Conservation (phyloP, 2,888 invertebrate genomes). For the Apantesis nais region DNA sequence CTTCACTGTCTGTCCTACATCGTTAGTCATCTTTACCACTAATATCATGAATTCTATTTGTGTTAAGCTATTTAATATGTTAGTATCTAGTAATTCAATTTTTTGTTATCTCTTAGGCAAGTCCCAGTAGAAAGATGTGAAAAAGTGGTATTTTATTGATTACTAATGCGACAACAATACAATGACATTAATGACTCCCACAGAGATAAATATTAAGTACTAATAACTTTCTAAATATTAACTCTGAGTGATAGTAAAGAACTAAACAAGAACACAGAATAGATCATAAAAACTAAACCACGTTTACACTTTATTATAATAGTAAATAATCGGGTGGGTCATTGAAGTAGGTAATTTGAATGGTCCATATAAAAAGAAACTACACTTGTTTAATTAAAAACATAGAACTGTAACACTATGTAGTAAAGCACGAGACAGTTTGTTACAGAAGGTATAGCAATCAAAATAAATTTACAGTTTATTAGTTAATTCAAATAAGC, state of each 20-base stretch:
- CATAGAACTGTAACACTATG: too few species aligned
- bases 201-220: background rate
- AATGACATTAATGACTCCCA: background rate
- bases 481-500: too few species aligned
- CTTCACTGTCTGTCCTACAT: background rate
- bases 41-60: background rate
- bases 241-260: background rate
- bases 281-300: background rate
- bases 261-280: background rate
- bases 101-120: background rate
- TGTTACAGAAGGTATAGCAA: too few species aligned
- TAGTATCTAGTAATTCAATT: background rate
- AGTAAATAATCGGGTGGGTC: background rate
- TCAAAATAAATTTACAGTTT: too few species aligned
- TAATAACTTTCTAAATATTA: conserved; percentile 1
- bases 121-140: too few species aligned
- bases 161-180: background rate
- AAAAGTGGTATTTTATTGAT: background rate
- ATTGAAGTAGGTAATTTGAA: background rate
- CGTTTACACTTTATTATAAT: background rate
- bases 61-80: background rate
- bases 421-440: too few species aligned
- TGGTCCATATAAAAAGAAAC: background rate
- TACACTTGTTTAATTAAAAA: background rate
- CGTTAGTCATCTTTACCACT: background rate